Evolutionary conservation across 1,140 invertebrate genomes (phyloP), one percentile per base, ranked within the genome.

Genomic region (Papilio polyxenes): DNA sequence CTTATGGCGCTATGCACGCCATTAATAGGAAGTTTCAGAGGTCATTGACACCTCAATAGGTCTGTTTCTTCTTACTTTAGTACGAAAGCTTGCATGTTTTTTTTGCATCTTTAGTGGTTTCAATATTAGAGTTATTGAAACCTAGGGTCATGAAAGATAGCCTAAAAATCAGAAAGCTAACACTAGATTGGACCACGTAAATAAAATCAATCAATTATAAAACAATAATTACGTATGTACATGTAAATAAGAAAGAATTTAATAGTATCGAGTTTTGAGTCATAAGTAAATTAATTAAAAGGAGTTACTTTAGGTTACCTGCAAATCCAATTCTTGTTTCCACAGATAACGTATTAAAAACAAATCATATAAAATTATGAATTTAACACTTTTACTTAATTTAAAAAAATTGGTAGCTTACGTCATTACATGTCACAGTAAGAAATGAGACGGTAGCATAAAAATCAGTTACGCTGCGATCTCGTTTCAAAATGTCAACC

Each of bases 401-500:
- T 40, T 23, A 20, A 69, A 37, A 37, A 69, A 65, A 65, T 31
- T 31, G 62, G 20, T 31, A 8, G 8, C 20, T 69, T 49, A 48
- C 40, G 31, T 69, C 20, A 49, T 20, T n/a, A 75, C 40, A 40
- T 7, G 15, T 75, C 23, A 20, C n/a, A 75, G 40, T 75, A 48
- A 72, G 37, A 15, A 75, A 75, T 48, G 10, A n/a, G n/a, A 75
- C 10, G 15, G 72, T 48, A n/a, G 48, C 48, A 48, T 75, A n/a
- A 75, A 75, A 75, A 75, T 48, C 72, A 75, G 72, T 75, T 44
- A 48, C 72, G 44, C 11, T 48, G 44, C n/a, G 49, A 20, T 51
- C 75, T 76, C n/a, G 48, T 76, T 86, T 86, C 83, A 59, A 87
- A 88, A 88, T 88, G 87, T 87, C 87, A 88, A 85, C 85, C 81